phyloP scores from a whole-genome alignment of 2,797 vertebrate genomes.

The Neosilurus hyrtlii region DNA sequence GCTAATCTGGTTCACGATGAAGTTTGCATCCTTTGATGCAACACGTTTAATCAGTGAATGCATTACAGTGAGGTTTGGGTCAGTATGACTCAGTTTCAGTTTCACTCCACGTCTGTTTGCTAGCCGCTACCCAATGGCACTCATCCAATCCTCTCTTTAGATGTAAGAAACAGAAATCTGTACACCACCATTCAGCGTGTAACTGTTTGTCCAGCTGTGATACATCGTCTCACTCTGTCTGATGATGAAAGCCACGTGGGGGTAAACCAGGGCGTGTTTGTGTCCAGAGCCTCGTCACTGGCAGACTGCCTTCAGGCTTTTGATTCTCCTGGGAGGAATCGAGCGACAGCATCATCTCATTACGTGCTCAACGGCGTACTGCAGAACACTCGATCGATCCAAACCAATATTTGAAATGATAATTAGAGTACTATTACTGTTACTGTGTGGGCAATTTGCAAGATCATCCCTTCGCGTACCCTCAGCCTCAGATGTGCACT shows the following conservation, averaged over 20 bases:
- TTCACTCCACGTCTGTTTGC: not conserved
- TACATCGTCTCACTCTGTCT: not conserved
- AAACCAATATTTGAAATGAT: constrained; percentile 8
- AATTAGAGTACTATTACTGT: not conserved
- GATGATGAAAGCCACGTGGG: not conserved
- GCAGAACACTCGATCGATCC: constrained; percentile 28
- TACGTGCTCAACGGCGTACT: not conserved
- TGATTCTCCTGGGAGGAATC: constrained; percentile 43
- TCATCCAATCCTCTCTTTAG: not conserved
- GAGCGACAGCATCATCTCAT: constrained; percentile 13
- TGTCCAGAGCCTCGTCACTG: not conserved
- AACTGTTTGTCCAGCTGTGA: constrained; percentile 7
- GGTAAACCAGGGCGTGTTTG: not conserved
- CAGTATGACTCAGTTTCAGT: not conserved
- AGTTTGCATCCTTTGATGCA: not conserved
- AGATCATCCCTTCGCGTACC: too few relatives aligned
- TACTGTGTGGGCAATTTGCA: not conserved
- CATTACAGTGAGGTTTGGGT: not conserved
- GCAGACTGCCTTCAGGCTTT: constrained; percentile 48
- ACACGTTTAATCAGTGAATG: not conserved
- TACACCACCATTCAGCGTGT: too few relatives aligned
- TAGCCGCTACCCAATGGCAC: not conserved
- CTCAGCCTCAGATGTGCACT: not conserved
- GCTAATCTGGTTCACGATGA: too few relatives aligned
- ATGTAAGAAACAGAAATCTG: too few relatives aligned